Base-by-base conservation (phyloP, 2,113 vertebrate species). In the Dascyllus trimaculatus region DNA sequence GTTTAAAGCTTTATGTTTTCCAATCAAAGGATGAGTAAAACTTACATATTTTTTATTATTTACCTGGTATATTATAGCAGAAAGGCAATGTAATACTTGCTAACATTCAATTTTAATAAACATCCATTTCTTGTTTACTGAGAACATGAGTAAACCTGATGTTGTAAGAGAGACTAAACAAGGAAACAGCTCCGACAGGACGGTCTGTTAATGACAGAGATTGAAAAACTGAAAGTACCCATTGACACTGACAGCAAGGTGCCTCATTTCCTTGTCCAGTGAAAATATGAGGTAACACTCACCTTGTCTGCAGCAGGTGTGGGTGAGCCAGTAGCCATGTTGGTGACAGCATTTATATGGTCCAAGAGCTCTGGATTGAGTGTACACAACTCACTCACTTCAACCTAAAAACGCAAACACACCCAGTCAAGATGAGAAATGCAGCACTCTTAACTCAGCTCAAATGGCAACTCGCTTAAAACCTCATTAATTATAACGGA, bases 291-390 rank as follows among this genome's bases (percentile, higher is more conserved):
- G 18, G 6, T 9, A 11, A 51, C 2, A 52, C 56, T 57, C 35
- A 87, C 93, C 82, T 89, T 91, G 0, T 86, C 88, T 48, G 51
- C 29, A 53, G 62, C 52, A 52, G 43, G 49, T 26, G 43, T 1
- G 1, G 45, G 17, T 1, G 38, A 29, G 0, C 76, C 61, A 24
- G 53, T 35, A 38, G 32, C 8, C 29, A 66, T 68, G 5, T 13
- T 77, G 7, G 48, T n/a, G n/a, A 9, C 59, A 8, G 40, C 1
- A 0, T 82, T 89, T 11, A 92, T 24, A n/a, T 78, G 49, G 0
- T 80, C 71, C 32, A 85, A 17, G 49, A 93, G 76, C 51, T 92
- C 92, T 46, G 90, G 82, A 45, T 94, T 94, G 38, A 91, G 78
- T 24, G n/a, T 3, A 35, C 78, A 90, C 6, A 94, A 40, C 13